Conservation (phyloP, 2,113 vertebrate genomes). For the Prochilodus magdalenae region DNA sequence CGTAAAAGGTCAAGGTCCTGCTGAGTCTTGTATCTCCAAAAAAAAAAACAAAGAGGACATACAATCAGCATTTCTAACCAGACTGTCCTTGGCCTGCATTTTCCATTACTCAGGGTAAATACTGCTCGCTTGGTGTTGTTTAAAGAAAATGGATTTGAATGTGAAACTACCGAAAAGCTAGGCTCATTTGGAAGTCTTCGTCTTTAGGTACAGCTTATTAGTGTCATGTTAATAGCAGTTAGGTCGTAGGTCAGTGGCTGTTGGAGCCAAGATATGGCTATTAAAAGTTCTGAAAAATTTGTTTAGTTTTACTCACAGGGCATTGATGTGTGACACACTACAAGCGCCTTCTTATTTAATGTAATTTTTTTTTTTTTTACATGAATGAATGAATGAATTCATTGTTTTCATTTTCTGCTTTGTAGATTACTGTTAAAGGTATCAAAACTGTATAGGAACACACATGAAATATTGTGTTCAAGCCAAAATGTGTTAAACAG, state of each 20-base stretch:
- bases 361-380: no score
- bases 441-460: no score
- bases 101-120: not conserved
- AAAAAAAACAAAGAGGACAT: not conserved
- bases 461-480: no score
- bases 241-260: not conserved
- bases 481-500: no score
- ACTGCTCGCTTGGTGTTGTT: not conserved
- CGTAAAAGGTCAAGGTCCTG: not conserved
- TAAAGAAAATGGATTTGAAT: not conserved
- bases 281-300: not conserved
- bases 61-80: not conserved
- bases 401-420: no score
- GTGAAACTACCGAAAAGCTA: no score
- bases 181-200: no score
- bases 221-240: no score
- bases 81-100: not conserved
- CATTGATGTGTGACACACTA: not conserved
- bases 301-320: not conserved
- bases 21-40: not conserved
- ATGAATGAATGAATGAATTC: no score
- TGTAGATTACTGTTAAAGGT: no score
- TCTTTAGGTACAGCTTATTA: no score
- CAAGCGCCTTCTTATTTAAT: no score
- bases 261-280: not conserved